These are phyloP conservation scores for Cotesia congregata DNA, from an alignment of 2,888 invertebrate species.

Conservation along the genomic window DNA sequence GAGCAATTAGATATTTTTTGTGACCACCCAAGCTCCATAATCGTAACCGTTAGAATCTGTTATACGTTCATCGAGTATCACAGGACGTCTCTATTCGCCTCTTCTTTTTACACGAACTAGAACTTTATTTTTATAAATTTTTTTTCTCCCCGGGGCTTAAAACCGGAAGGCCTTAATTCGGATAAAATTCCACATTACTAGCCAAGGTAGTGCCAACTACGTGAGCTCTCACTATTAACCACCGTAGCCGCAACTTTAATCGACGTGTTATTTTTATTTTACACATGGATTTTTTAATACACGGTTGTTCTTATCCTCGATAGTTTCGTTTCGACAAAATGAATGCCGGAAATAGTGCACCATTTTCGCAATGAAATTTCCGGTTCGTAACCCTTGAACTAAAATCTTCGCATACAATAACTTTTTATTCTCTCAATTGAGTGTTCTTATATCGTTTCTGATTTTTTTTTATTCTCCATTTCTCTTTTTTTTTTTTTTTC, in stretches of 20 bases:
- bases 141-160: slow-evolving; percentile 10
- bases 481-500: background rate
- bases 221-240: background rate
- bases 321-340: slow-evolving; percentile 5
- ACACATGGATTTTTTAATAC: slow-evolving; percentile 1
- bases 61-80: slow-evolving; percentile 51
- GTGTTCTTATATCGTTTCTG: slow-evolving; percentile 6
- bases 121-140: background rate
- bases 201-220: slow-evolving; percentile 6
- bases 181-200: slow-evolving; percentile 45
- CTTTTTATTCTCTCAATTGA: slow-evolving; percentile 23
- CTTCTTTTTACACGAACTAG: background rate
- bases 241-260: slow-evolving; percentile 14
- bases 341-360: slow-evolving; percentile 24
- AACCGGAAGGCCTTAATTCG: slow-evolving; percentile 46
- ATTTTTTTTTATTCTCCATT: background rate
- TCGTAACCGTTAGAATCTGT: slow-evolving; percentile 67
- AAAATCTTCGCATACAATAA: slow-evolving; percentile 14
- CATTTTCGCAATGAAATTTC: slow-evolving; percentile 29
- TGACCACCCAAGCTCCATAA: slow-evolving; percentile 51
- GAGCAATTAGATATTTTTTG: slow-evolving; percentile 59
- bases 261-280: background rate
- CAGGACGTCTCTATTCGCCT: slow-evolving; percentile 34
- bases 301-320: slow-evolving; percentile 34
- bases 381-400: slow-evolving; percentile 29